Conservation (phyloP, 2,888 invertebrate species). For the Synergus itoensis region DNA sequence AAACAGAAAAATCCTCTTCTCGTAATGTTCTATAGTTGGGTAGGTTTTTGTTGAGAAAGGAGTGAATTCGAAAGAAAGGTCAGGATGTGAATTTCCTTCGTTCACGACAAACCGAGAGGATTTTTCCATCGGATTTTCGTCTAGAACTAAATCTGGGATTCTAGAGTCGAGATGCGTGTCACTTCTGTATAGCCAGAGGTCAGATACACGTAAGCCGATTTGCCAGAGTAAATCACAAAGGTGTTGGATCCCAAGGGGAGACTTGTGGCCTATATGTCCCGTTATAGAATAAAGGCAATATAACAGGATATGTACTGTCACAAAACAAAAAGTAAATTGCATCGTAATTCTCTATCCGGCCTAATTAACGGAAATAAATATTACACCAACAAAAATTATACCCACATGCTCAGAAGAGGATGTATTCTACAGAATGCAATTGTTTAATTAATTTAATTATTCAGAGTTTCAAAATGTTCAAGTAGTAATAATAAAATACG, state of each 20-base stretch:
- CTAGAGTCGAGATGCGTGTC: slow-evolving; percentile 14
- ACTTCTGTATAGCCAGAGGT: slow-evolving; percentile 21
- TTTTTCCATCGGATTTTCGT: slow-evolving; percentile 13
- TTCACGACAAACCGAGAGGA: slow-evolving; percentile 10
- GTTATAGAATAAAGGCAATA: not conserved
- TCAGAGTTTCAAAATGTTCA: too few species aligned
- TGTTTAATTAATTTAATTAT: too few species aligned
- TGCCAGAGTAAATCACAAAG: slow-evolving; percentile 51
- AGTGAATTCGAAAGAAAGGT: slow-evolving; percentile 19
- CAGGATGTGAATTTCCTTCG: not conserved
- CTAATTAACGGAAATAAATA: not conserved
- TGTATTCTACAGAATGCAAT: not conserved
- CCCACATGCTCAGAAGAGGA: not conserved
- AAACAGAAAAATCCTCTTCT: not conserved
- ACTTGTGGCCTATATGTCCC: not conserved
- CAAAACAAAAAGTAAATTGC: not conserved
- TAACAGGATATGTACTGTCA: not conserved
- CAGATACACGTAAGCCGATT: slow-evolving; percentile 52
- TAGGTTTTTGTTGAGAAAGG: not conserved
- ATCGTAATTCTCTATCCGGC: not conserved
- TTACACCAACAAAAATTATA: not conserved
- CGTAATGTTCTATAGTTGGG: not conserved
- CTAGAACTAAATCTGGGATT: slow-evolving; percentile 22
- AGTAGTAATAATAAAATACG: too few species aligned
- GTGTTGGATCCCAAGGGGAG: slow-evolving; percentile 41